A percentile compares a stretch with the other conserved stretches of the same genome.
phyloP scores from a whole-genome alignment of 2,113 vertebrate species.

The Miniopterus natalensis region DNA sequence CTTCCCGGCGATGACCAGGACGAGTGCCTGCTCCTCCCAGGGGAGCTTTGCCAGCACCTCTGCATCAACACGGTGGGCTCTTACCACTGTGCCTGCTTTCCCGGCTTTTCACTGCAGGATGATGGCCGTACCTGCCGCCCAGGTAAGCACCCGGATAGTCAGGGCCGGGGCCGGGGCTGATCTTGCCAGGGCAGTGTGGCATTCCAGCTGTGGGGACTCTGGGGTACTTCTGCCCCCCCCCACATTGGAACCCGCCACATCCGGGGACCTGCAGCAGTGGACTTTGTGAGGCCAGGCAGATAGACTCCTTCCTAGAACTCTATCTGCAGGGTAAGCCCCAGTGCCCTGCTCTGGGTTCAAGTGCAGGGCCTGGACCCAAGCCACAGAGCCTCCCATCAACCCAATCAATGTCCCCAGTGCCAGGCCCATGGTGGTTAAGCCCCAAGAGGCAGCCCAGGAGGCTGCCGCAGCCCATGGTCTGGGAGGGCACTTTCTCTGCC shows the following conservation, averaged over 20 bases:
- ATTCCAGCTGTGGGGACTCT: not conserved
- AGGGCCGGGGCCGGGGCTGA: not conserved
- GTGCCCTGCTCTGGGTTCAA: fast-evolving
- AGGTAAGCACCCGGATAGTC: slow-evolving; percentile 85
- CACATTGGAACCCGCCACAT: fast-evolving
- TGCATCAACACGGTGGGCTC: slow-evolving; percentile 93
- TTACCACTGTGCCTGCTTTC: slow-evolving; percentile 93
- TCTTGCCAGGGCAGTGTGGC: not conserved
- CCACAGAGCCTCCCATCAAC: not conserved
- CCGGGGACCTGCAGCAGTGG: not conserved
- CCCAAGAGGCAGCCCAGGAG: not conserved
- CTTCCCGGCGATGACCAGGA: slow-evolving; percentile 91
- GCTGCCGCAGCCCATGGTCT: not conserved
- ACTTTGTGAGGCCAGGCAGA: not conserved
- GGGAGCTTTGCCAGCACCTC: slow-evolving; percentile 90
- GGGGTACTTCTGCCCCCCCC: too few relatives aligned
- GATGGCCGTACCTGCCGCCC: slow-evolving; percentile 92
- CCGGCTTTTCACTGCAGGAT: slow-evolving; percentile 90
- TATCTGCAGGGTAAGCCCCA: not conserved
- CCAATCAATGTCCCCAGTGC: not conserved
- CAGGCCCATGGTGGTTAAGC: not conserved
- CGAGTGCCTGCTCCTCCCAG: slow-evolving; percentile 90
- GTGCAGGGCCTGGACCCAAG: not conserved
- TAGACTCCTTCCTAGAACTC: not conserved
- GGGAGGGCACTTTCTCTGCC: not conserved